Evolutionary conservation across 2,888 invertebrate species (phyloP), one percentile per base, ranked within the genome.

Genomic region (Magallana nippona): DNA sequence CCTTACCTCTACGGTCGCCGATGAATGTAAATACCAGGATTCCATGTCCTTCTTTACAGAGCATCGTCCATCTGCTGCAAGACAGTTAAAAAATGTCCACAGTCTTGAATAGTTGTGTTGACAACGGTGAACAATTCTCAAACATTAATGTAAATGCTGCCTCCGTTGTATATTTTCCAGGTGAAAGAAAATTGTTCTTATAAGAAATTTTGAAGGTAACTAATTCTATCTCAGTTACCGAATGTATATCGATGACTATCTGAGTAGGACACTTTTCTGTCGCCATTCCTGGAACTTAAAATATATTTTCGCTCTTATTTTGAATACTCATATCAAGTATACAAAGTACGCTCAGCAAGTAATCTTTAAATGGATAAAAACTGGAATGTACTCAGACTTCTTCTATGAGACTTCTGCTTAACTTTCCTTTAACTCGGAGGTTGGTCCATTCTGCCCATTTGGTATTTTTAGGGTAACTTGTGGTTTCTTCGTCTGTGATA

Each of bases 221-320:
- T 15, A 79, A 56, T 79, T 27, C 57, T 15, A 79, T n/a, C 22
- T 79, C 57, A 11, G 56, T 56, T 17, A 17, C 17, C 10, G 56
- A 22, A 13, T 57, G 56, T 10, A 79, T 8, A 22, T 79, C 79
- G 15, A 1, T 79, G 8, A 27, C 15, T 17, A 79, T 57, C 27
- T 56, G 11, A 15, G 19, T 55, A 13, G 79, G 79, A 56, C 57
- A 56, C 17, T 17, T 56, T 19, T 19, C 27, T 56, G 56, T 79
- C 57, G 58, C 57, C 79, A 79, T 79, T 57, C 79, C 57, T 11
- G 79, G 79, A 27, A 79, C 79, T 17, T 79, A 79, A 15, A 57
- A 79, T 19, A 79, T 22, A 27, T 79, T 17, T 22, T 57, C n/a
- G 56, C 22, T 11, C 57, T 27, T 56, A 55, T 27, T 56, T 57